Evolutionary conservation across 2,888 invertebrate genomes (phyloP).

Genomic region (Carabus problematicus): DNA sequence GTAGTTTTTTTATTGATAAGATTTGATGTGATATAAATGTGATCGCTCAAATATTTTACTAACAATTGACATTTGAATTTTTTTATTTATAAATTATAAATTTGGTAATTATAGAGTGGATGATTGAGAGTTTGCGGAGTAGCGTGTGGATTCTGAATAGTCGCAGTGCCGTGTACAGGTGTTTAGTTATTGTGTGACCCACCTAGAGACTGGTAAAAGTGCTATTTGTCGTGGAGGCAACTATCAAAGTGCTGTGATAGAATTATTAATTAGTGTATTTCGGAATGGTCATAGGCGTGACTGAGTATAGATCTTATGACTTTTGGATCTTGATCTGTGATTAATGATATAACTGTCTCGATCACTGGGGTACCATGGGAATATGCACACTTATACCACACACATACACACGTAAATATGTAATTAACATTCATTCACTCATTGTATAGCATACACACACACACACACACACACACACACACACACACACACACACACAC

Average conservation of each 20-base stretch:
- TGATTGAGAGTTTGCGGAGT: background rate
- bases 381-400: background rate
- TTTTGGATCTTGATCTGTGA: constrained; percentile 43
- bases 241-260: constrained; percentile 60
- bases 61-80: too few relatives aligned
- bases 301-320: constrained; percentile 43
- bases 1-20: too few relatives aligned
- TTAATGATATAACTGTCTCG: constrained; percentile 22
- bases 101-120: background rate
- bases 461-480: background rate
- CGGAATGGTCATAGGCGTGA: constrained; percentile 47
- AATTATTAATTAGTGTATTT: constrained; percentile 52
- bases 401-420: background rate
- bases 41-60: too few relatives aligned
- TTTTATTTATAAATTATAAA: background rate
- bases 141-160: too few relatives aligned
- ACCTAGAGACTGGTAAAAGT: constrained; percentile 42
- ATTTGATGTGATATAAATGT: too few relatives aligned
- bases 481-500: background rate
- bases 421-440: background rate
- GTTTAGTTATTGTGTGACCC: constrained; percentile 13
- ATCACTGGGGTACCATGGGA: constrained; percentile 4
- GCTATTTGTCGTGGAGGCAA: constrained; percentile 53
- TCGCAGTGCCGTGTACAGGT: constrained; percentile 5
- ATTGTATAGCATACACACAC: constrained; percentile 7